Evolutionary conservation across 2,113 vertebrate genomes (phyloP).

Genomic region (Porphyrio hochstetteri): DNA sequence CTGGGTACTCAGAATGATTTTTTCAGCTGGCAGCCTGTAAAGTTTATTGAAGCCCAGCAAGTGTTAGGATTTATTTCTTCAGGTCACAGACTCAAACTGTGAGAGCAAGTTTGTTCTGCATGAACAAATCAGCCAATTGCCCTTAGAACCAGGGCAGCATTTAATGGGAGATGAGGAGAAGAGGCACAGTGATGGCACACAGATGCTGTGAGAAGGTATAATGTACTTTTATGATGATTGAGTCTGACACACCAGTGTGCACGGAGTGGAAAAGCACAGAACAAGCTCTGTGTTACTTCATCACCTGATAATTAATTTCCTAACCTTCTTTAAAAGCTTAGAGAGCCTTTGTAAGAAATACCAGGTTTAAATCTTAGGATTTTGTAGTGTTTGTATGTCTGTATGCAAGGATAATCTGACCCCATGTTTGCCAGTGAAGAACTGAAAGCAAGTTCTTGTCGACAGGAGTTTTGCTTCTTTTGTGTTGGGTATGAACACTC

Average conservation of each 20-base stretch:
- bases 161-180: neutral
- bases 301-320: neutral
- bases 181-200: neutral
- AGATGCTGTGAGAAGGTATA: neutral
- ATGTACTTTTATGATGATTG: neutral
- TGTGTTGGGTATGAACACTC: neutral
- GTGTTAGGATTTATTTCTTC: conserved; percentile 27
- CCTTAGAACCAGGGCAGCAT: neutral
- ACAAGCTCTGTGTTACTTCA: neutral
- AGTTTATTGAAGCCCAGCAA: neutral
- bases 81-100: neutral
- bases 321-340: neutral
- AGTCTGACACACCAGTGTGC: neutral
- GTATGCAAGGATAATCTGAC: neutral
- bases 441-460: neutral
- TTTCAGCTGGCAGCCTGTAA: neutral
- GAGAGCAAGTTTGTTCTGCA: neutral
- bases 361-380: neutral
- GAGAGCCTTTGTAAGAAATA: neutral
- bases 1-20: neutral
- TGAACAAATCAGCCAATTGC: neutral
- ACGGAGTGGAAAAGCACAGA: neutral
- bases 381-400: neutral
- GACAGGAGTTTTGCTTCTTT: neutral
- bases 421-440: neutral